These are phyloP conservation scores for Acrocephalus arundinaceus DNA, from an alignment of 2,113 vertebrate genomes.

Conservation along the genomic window DNA sequence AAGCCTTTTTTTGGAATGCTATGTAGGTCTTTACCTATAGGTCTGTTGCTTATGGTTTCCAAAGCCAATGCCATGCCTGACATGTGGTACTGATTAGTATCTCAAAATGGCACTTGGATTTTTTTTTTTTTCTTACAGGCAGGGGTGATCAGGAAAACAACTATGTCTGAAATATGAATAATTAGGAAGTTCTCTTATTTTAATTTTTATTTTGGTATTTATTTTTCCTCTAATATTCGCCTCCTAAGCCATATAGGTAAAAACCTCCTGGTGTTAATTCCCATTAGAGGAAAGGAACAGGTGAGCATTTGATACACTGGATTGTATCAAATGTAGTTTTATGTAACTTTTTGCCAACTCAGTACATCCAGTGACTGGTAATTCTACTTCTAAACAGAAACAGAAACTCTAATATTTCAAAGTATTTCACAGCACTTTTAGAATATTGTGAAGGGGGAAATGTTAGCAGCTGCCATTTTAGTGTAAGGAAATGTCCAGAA, in stretches of 20 bases:
- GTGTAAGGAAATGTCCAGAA: not conserved
- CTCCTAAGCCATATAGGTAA: not conserved
- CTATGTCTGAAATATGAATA: not conserved
- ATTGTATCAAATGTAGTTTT: not conserved
- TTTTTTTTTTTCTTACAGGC: not conserved
- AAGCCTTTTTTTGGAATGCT: not conserved
- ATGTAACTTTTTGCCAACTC: not conserved
- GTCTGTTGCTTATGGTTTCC: not conserved
- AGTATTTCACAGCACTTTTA: not conserved
- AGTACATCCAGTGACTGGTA: not conserved
- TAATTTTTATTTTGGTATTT: not conserved
- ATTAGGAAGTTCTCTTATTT: not conserved
- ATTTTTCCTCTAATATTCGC: not conserved
- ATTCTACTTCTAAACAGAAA: not conserved
- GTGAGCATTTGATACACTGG: not conserved
- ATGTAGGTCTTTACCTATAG: not conserved
- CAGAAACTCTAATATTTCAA: not conserved
- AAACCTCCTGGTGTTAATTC: not conserved
- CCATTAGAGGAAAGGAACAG: not conserved
- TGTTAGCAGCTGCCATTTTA: not conserved
- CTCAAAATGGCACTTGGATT: not conserved
- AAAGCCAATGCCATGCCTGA: not conserved
- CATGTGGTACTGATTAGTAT: not conserved
- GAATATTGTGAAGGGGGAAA: not conserved
- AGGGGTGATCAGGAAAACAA: not conserved